These are phyloP conservation scores for Drosophila atroscutellata DNA, from an alignment of 2,888 invertebrate species.

Conservation along the genomic window DNA sequence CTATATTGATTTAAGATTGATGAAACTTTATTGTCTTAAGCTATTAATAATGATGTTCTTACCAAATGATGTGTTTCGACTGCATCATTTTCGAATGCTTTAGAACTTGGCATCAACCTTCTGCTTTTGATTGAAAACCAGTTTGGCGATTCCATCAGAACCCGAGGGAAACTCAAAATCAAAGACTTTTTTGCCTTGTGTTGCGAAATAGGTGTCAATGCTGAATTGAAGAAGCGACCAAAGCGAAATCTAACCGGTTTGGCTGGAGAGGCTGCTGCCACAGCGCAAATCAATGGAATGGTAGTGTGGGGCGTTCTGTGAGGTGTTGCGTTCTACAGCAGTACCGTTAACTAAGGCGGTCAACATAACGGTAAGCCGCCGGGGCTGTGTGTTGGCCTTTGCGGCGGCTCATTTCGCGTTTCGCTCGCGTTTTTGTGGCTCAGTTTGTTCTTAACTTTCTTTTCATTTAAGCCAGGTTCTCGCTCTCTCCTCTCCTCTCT, in stretches of 20 bases:
- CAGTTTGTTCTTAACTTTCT: conserved; percentile 56
- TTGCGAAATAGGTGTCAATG: conserved; percentile 57
- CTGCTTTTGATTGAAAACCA: conserved; percentile 33
- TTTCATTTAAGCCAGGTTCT: conserved; percentile 48
- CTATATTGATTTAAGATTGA: not conserved
- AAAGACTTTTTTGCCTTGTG: conserved; percentile 13
- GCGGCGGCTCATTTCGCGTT: conserved; percentile 7
- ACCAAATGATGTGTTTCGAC: no score
- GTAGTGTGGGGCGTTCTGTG: not conserved
- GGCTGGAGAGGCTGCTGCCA: not conserved
- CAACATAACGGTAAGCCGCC: conserved; percentile 70
- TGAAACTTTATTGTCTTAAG: not conserved
- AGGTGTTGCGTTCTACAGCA: conserved; percentile 32
- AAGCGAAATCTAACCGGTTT: conserved; percentile 44
- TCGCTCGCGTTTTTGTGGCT: conserved; percentile 5
- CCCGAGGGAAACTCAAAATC: conserved; percentile 31
- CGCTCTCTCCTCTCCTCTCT: not conserved
- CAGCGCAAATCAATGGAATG: not conserved
- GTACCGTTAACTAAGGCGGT: conserved; percentile 73
- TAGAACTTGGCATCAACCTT: not conserved
- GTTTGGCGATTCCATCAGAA: conserved; percentile 31
- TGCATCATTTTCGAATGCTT: conserved; percentile 21
- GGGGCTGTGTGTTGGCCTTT: conserved; percentile 9
- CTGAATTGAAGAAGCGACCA: conserved; percentile 15
- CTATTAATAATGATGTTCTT: not conserved